A percentile compares a stretch with the other conserved stretches of the same genome.
Evolutionary conservation across 2,113 vertebrate species (phyloP).

Genomic region (Psettodes erumei): DNA sequence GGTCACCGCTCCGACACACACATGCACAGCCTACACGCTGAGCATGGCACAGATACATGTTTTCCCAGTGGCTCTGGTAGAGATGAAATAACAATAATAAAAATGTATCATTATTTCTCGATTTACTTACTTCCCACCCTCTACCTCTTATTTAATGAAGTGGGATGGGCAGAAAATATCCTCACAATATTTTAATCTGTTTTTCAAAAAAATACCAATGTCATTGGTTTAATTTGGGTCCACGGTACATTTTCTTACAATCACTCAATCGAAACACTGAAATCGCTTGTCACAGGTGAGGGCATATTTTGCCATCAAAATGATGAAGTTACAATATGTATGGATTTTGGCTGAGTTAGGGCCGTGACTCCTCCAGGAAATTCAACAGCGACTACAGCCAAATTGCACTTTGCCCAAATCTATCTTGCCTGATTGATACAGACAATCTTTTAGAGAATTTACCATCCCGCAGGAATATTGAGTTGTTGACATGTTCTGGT

Average conservation of each 20-base stretch:
- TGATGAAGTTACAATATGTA: constrained; percentile 3
- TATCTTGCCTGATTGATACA: constrained; percentile 21
- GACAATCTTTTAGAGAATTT: constrained; percentile 20
- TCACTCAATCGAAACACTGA: background rate
- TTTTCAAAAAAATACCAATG: background rate
- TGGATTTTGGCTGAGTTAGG: constrained; percentile 33
- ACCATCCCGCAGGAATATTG: constrained; percentile 15
- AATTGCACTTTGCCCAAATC: constrained; percentile 15
- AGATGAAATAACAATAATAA: background rate
- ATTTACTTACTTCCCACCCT: constrained; percentile 6
- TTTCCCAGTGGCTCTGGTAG: background rate
- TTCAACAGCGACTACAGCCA: constrained; percentile 9
- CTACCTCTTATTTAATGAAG: constrained; percentile 10
- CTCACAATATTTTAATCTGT: background rate
- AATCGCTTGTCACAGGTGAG: constrained; percentile 1
- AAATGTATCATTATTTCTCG: background rate
- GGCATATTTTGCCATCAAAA: constrained; percentile 17
- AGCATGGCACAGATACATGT: no score
- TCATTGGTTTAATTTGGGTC: background rate
- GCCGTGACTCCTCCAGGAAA: constrained; percentile 18
- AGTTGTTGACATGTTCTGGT: constrained; percentile 26
- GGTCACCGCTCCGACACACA: no score
- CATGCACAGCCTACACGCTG: no score
- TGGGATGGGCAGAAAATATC: constrained; percentile 4
- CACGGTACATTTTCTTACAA: background rate